phyloP scores from a whole-genome alignment of 2,888 invertebrate genomes.

The Dorcus parallelipipedus region DNA sequence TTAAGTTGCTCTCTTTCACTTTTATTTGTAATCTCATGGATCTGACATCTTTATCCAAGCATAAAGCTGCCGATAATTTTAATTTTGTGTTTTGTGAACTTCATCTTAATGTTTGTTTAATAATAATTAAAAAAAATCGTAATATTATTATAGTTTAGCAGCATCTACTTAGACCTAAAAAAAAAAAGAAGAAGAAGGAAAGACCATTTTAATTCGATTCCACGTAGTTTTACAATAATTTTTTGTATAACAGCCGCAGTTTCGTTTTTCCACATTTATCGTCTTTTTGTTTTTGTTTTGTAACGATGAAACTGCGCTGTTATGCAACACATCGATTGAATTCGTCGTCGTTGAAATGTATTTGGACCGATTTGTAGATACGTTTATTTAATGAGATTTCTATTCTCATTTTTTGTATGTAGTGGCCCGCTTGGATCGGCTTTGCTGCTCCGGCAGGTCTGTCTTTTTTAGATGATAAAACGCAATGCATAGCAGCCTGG shows the following conservation, averaged over 20 bases:
- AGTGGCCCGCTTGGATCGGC: neutral
- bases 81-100: no score
- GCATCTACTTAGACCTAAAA: neutral
- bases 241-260: neutral
- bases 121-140: neutral
- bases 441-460: neutral
- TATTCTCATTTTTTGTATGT: constrained; percentile 1
- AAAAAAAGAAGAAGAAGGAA: no score
- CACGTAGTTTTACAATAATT: neutral
- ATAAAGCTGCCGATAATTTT: no score
- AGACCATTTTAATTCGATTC: neutral
- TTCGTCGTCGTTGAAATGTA: neutral
- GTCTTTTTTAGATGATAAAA: constrained; percentile 22
- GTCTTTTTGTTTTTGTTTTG: neutral
- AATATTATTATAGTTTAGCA: neutral
- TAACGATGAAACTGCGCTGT: neutral
- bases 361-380: constrained; percentile 4
- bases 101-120: no score
- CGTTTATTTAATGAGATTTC: constrained; percentile 4
- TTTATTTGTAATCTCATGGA: no score
- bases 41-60: no score
- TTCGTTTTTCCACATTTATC: neutral
- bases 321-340: constrained; percentile 2
- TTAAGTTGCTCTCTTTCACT: neutral
- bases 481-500: constrained; percentile 44